These are phyloP conservation scores for Cuculus canorus DNA, from an alignment of 2,797 vertebrate genomes.

Conservation along the genomic window DNA sequence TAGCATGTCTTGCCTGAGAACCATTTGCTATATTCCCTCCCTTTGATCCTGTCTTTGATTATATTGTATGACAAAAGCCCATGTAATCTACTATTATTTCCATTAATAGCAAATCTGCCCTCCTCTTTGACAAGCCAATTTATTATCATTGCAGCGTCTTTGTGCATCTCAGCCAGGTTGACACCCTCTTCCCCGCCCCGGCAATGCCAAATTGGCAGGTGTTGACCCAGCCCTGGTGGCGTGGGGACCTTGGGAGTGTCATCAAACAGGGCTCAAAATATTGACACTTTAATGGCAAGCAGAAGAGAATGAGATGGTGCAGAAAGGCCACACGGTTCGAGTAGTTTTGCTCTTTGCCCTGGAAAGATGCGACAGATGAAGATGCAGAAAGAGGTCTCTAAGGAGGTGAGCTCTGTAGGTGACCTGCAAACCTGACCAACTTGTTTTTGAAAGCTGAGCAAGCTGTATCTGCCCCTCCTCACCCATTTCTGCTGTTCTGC, in stretches of 20 bases:
- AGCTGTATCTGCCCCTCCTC: background rate
- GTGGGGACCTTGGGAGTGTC: background rate
- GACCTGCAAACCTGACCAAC: background rate
- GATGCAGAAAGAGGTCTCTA: background rate
- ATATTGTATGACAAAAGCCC: constrained; percentile 71
- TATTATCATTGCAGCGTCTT: constrained; percentile 65
- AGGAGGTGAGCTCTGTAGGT: background rate
- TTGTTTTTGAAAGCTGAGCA: background rate
- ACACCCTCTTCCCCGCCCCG: background rate
- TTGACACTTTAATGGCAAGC: constrained; percentile 6
- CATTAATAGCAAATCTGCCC: constrained; percentile 77
- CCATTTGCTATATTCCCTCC: constrained; percentile 74
- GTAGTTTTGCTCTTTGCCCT: background rate
- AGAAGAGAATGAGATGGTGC: background rate
- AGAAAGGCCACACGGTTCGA: rapidly evolving
- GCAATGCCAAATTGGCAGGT: constrained; percentile 49
- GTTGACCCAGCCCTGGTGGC: constrained; percentile 23
- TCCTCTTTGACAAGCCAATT: constrained; percentile 79
- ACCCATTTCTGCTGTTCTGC: background rate
- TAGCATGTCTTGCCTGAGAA: constrained; percentile 78
- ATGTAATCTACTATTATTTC: constrained; percentile 80
- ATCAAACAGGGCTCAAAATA: background rate
- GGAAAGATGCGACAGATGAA: background rate
- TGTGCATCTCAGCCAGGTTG: constrained; percentile 61
- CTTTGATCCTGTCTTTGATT: constrained; percentile 81